Percentiles rank a stretch among this genome's conserved stretches.
phyloP scores from a whole-genome alignment of 2,113 vertebrate species.

The Cyprinodon variegatus region DNA sequence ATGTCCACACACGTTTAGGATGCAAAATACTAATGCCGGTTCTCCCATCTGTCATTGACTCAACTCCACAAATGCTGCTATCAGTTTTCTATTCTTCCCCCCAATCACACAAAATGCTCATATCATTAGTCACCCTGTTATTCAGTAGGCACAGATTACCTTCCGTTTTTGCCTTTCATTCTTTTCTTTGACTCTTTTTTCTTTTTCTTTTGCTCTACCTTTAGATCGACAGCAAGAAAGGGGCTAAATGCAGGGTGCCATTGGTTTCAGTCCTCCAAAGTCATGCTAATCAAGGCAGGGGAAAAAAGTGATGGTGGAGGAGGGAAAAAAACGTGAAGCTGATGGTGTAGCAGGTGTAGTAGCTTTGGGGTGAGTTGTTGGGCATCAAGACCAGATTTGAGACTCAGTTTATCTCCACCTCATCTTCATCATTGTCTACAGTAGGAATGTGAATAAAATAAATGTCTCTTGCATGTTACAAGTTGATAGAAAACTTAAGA shows the following conservation, averaged over 20 bases:
- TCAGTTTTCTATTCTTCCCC: slow-evolving; percentile 40
- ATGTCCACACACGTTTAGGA: slow-evolving; percentile 35
- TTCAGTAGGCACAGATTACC: slow-evolving; percentile 60
- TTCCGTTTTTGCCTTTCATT: slow-evolving; percentile 26
- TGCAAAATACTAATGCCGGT: slow-evolving; percentile 42
- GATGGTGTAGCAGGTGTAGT: slow-evolving; percentile 67
- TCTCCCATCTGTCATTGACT: slow-evolving; percentile 44
- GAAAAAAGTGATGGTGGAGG: slow-evolving; percentile 67
- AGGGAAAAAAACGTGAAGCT: slow-evolving; percentile 62
- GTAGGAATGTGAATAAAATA: slow-evolving; percentile 16
- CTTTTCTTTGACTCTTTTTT: slow-evolving; percentile 25
- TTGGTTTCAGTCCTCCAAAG: slow-evolving; percentile 62
- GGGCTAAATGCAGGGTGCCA: slow-evolving; percentile 66
- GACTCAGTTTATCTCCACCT: slow-evolving; percentile 53
- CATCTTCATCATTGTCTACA: slow-evolving; percentile 64
- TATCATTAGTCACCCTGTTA: slow-evolving; percentile 58
- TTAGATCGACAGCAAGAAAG: slow-evolving; percentile 53
- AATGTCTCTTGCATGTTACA: too few relatives aligned
- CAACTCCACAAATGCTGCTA: slow-evolving; percentile 37
- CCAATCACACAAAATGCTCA: slow-evolving; percentile 66
- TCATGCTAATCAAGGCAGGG: slow-evolving; percentile 75
- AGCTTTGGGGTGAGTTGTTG: slow-evolving; percentile 73
- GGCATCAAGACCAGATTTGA: slow-evolving; percentile 66
- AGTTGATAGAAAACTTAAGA: too few relatives aligned
- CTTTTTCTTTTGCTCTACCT: slow-evolving; percentile 23